Percentiles rank a stretch among this genome's conserved stretches.
phyloP scores from a whole-genome alignment of 2,797 vertebrate genomes.

The Sebastes dallii region DNA sequence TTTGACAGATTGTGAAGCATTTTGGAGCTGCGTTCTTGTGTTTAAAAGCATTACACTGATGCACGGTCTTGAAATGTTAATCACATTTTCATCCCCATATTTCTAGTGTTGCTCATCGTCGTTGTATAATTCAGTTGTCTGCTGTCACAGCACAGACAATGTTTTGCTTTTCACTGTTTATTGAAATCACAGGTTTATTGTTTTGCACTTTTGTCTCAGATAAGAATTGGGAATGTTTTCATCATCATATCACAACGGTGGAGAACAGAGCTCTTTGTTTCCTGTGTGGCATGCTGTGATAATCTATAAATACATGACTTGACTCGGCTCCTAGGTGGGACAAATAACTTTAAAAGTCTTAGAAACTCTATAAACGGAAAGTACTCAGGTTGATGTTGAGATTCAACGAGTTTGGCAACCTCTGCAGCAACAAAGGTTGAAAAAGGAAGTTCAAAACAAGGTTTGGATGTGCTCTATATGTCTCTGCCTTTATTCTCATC shows the following conservation, averaged over 20 bases:
- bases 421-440: not conserved
- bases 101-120: not conserved
- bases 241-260: constrained; percentile 26
- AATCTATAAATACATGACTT: constrained; percentile 64
- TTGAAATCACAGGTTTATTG: constrained; percentile 42
- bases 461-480: not conserved
- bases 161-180: constrained; percentile 21
- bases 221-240: constrained; percentile 38
- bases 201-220: constrained; percentile 36
- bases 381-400: constrained; percentile 9
- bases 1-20: not conserved
- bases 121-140: constrained; percentile 2
- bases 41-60: not conserved
- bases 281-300: constrained; percentile 41
- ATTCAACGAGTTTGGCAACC: constrained; percentile 14
- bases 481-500: constrained; percentile 1
- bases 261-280: constrained; percentile 44
- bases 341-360: constrained; percentile 37
- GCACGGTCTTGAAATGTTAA: not conserved
- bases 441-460: not conserved
- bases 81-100: not conserved
- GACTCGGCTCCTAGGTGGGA: constrained; percentile 23
- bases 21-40: not conserved
- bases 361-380: constrained; percentile 11
- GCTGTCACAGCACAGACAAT: not conserved